Base-by-base conservation (phyloP, 2,113 vertebrate genomes). In the Thalassarche chlororhynchos region DNA sequence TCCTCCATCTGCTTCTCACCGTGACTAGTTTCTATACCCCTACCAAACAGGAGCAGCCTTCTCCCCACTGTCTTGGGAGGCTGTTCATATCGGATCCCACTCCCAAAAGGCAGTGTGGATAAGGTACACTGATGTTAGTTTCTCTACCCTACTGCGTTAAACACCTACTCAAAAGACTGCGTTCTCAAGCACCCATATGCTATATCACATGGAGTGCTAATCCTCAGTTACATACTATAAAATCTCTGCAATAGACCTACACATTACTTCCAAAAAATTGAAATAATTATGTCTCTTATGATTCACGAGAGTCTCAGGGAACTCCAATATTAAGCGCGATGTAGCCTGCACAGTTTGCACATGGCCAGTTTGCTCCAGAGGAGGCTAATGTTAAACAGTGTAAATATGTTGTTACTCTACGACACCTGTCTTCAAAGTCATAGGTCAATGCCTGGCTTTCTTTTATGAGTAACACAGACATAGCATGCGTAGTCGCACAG, bases 401-500 rank as follows among this genome's bases (percentile, higher is more conserved):
- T 40, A 18, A 84, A 31, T 42, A 60, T 7, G 8, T 31, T 69
- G 5, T 82, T 75, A 68, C 6, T 32, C 32, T 84, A 8, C 3
- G 2, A 51, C 13, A 70, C 10, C 25, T 51, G 29, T 31, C 26
- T 84, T 82, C 29, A 58, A 91, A 96, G 60, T 29, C 23, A 16
- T 9, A 72, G 55, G 51, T 57, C 8, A 62, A 8, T 20, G 8
- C 2, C 58, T 49, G 17, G 8, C 10, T 88, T 86, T 61, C 8
- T 58, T 69, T 86, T 71, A 12, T 8, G 29, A 68, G 12, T 46
- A 65, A 65, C 14, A 52, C 10, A 90, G 19, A 21, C 1, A 8
- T 8, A 80, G 15, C 32, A 65, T 3, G 0, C 2, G 0, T 24
- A 78, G 18, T 26, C 1, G 8, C 25, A 15, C 2, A 55, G 18